phyloP scores from a whole-genome alignment of 1,140 invertebrate species.

The Sarcophaga bullata region DNA sequence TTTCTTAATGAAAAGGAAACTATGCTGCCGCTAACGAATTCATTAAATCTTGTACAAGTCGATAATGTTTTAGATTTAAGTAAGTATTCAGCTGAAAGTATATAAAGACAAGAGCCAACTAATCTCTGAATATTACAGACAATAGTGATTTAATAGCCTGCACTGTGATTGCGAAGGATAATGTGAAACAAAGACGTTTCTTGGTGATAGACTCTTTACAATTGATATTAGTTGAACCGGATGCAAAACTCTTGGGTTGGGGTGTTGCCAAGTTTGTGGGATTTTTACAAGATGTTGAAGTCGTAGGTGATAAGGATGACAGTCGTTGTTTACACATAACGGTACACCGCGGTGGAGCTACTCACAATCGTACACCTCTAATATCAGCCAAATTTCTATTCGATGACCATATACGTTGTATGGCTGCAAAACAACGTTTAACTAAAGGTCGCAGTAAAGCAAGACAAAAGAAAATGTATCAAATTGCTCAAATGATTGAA shows the following conservation, averaged over 20 bases:
- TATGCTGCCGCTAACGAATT: slow-evolving; percentile 91
- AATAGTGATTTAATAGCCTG: slow-evolving; percentile 98
- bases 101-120: neutral
- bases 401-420: slow-evolving; percentile 98
- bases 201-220: slow-evolving; percentile 95
- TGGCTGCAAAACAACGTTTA: slow-evolving; percentile 90
- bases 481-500: slow-evolving; percentile 92
- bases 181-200: slow-evolving; percentile 89
- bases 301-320: slow-evolving; percentile 92
- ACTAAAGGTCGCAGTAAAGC: slow-evolving; percentile 92
- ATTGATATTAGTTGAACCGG: slow-evolving; percentile 96
- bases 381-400: slow-evolving; percentile 95
- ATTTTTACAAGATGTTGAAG: slow-evolving; percentile 85
- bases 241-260: slow-evolving; percentile 92
- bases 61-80: slow-evolving; percentile 93
- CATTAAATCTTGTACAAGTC: slow-evolving; percentile 88
- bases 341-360: slow-evolving; percentile 80
- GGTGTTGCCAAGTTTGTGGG: slow-evolving; percentile 95
- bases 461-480: slow-evolving; percentile 94
- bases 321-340: slow-evolving; percentile 95
- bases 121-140: slow-evolving; percentile 71
- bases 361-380: slow-evolving; percentile 78
- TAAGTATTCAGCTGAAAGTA: slow-evolving; percentile 67
- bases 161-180: slow-evolving; percentile 90
- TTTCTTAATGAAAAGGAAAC: slow-evolving; percentile 85